Evolutionary conservation across 1,140 invertebrate genomes (phyloP).

Genomic region (Metopolophium dirhodum): DNA sequence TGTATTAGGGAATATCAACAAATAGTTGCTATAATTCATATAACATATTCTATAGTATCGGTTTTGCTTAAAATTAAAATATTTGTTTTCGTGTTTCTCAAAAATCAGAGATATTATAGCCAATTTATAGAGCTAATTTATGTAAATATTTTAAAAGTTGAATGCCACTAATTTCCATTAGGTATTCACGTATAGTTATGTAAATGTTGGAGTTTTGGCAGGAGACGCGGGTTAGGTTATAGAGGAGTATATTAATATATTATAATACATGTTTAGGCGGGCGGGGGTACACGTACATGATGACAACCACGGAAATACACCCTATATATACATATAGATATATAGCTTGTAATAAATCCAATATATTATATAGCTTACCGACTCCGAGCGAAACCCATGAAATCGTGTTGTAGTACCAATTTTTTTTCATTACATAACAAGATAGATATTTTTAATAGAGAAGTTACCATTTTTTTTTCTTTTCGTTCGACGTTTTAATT

Average conservation of each 20-base stretch:
- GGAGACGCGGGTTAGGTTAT: neutral
- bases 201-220: neutral
- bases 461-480: neutral
- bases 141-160: neutral
- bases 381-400: neutral
- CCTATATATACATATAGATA: neutral
- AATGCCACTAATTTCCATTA: conserved; percentile 8
- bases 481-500: neutral
- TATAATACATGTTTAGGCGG: neutral
- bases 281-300: neutral
- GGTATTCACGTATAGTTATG: neutral
- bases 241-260: neutral
- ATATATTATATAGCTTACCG: neutral
- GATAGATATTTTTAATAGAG: neutral
- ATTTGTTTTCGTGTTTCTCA: neutral
- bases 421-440: neutral
- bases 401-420: neutral
- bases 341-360: too few relatives aligned
- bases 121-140: neutral
- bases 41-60: neutral
- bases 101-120: neutral
- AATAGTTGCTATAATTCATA: neutral
- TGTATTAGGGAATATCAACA: neutral
- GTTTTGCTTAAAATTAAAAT: neutral
- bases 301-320: neutral